A percentile compares a stretch with the other conserved stretches of the same genome.
These are phyloP conservation scores for Cotesia glomerata DNA, from an alignment of 1,140 invertebrate species.

Conservation along the genomic window DNA sequence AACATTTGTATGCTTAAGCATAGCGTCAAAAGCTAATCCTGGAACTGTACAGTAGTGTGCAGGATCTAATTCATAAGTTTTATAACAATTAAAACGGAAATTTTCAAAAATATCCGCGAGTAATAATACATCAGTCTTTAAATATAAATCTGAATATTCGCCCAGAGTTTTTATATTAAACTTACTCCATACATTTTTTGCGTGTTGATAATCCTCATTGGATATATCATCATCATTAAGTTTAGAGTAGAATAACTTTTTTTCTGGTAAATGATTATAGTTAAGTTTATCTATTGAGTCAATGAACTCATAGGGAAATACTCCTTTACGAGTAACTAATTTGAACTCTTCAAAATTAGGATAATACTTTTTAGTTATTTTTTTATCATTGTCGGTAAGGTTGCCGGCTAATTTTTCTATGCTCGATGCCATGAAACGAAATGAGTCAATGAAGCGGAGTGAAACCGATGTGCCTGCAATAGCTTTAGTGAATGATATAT, in stretches of 20 bases:
- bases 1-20: constrained; percentile 52
- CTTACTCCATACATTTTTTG: constrained; percentile 1
- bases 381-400: constrained; percentile 31
- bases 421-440: constrained; percentile 38
- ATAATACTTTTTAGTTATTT: constrained; percentile 19
- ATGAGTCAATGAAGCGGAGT: constrained; percentile 42
- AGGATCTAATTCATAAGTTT: constrained; percentile 48
- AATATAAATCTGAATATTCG: constrained; percentile 18
- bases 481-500: constrained; percentile 40
- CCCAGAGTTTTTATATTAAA: constrained; percentile 24
- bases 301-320: constrained; percentile 52
- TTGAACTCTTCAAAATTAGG: constrained; percentile 20
- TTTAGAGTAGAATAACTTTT: not conserved
- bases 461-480: constrained; percentile 28
- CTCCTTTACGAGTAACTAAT: constrained; percentile 32
- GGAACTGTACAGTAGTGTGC: constrained; percentile 50
- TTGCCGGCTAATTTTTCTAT: constrained; percentile 32
- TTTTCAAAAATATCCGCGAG: constrained; percentile 63
- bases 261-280: constrained; percentile 42
- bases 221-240: not conserved
- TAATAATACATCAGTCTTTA: too few relatives aligned
- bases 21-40: constrained; percentile 49
- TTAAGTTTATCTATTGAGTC: constrained; percentile 42
- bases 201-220: constrained; percentile 8
- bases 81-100: constrained; percentile 46